A percentile compares a stretch with the other conserved stretches of the same genome.
phyloP scores from a whole-genome alignment of 2,797 vertebrate genomes.

The Gymnopithys bicolor region DNA sequence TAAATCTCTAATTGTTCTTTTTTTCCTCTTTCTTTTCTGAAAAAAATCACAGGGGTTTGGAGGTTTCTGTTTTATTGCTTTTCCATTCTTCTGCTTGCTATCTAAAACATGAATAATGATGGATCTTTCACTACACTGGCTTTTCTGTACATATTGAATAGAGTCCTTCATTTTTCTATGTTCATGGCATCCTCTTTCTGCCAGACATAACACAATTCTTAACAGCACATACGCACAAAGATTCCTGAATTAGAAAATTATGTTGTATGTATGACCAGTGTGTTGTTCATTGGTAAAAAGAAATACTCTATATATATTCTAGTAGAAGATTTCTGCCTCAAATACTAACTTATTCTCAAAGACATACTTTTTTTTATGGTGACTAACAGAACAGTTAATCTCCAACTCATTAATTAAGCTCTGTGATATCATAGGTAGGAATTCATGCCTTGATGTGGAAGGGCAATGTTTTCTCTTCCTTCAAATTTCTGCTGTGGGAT shows the following conservation, averaged over 20 bases:
- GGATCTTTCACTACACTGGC: neutral
- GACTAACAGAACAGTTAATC: neutral
- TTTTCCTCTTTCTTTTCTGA: neutral
- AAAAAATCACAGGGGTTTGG: neutral
- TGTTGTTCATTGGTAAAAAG: neutral
- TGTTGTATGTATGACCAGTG: neutral
- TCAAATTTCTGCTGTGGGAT: neutral
- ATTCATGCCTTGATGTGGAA: neutral
- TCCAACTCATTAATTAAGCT: neutral
- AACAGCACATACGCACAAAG: neutral
- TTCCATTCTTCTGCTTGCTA: neutral
- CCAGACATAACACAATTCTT: neutral
- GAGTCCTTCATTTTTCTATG: neutral
- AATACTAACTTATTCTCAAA: neutral
- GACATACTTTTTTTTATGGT: neutral
- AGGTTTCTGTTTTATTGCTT: neutral
- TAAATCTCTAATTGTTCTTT: neutral
- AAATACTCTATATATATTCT: neutral
- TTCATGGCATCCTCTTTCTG: neutral
- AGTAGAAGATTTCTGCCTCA: neutral
- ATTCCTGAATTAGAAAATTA: neutral
- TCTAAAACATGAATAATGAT: neutral
- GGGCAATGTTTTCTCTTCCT: neutral
- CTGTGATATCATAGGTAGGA: rapidly evolving
- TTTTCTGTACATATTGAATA: neutral